Evolutionary conservation across 2,888 invertebrate species (phyloP).

Genomic region (Drosophila maculinotata): DNA sequence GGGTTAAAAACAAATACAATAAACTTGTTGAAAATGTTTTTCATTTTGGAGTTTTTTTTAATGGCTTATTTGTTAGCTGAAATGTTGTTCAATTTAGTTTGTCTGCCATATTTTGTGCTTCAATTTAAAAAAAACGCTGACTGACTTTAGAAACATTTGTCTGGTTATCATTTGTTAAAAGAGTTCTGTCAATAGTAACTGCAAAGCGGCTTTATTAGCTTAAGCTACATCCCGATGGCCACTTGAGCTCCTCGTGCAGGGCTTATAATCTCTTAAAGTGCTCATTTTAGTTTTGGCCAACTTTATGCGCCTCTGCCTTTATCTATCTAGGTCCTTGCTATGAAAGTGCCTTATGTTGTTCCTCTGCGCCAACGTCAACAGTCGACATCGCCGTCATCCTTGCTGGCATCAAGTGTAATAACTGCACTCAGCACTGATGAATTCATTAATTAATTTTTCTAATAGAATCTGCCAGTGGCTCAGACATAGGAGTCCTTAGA

Average conservation of each 20-base stretch:
- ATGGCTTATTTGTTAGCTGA: no score
- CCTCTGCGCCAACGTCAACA: conserved; percentile 29
- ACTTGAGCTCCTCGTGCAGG: conserved; percentile 23
- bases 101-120: no score
- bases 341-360: conserved; percentile 41
- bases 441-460: conserved; percentile 76
- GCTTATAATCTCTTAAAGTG: conserved; percentile 37
- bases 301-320: conserved; percentile 21
- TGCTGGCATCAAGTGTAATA: conserved; percentile 58
- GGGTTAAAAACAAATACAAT: no score
- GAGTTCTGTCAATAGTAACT: conserved; percentile 4
- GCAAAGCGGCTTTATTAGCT: not conserved
- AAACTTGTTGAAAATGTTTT: no score
- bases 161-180: not conserved
- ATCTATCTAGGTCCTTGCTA: conserved; percentile 20
- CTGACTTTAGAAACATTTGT: not conserved
- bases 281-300: conserved; percentile 41
- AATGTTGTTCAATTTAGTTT: not conserved
- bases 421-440: conserved; percentile 75
- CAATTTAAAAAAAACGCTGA: not conserved
- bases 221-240: not conserved
- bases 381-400: conserved; percentile 17
- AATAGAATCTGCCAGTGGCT: conserved; percentile 38
- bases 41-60: no score
- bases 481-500: conserved; percentile 7